These are phyloP conservation scores for Andrena chrysosceles DNA, from an alignment of 2,888 invertebrate genomes.

Conservation along the genomic window DNA sequence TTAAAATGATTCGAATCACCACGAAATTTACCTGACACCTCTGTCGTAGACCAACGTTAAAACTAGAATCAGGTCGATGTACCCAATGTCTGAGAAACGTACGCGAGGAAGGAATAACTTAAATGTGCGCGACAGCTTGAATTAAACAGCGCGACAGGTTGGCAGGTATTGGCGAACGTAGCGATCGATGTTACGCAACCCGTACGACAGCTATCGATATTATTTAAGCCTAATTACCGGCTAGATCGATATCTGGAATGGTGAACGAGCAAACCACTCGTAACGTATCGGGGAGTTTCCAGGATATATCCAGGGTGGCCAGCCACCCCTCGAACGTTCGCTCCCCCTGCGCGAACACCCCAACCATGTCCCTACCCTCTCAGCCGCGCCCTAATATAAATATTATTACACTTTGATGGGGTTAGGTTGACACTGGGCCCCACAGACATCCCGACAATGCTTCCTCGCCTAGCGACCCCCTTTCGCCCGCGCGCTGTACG, in stretches of 20 bases:
- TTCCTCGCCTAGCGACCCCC: slow-evolving; percentile 47
- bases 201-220: slow-evolving; percentile 28
- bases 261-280: slow-evolving; percentile 43
- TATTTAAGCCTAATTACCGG: slow-evolving; percentile 44
- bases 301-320: slow-evolving; percentile 45
- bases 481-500: slow-evolving; percentile 45
- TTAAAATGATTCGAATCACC: too few species aligned
- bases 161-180: slow-evolving; percentile 11
- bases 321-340: slow-evolving; percentile 68
- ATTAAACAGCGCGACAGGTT: slow-evolving; percentile 39
- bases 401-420: slow-evolving; percentile 85
- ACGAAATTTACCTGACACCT: slow-evolving; percentile 30
- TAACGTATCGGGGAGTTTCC: slow-evolving; percentile 59
- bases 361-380: slow-evolving; percentile 75
- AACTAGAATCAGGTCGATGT: slow-evolving; percentile 61
- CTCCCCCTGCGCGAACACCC: slow-evolving; percentile 70
- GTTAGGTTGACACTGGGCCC: slow-evolving; percentile 83
- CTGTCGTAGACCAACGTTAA: slow-evolving; percentile 17
- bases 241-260: slow-evolving; percentile 62
- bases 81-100: slow-evolving; percentile 25
- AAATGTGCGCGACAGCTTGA: slow-evolving; percentile 43
- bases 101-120: slow-evolving; percentile 34
- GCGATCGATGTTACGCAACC: slow-evolving; percentile 36
- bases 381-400: slow-evolving; percentile 84
- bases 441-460: slow-evolving; percentile 69